These are phyloP conservation scores for Bambusicola thoracicus DNA, from an alignment of 2,113 vertebrate genomes.

Conservation along the genomic window DNA sequence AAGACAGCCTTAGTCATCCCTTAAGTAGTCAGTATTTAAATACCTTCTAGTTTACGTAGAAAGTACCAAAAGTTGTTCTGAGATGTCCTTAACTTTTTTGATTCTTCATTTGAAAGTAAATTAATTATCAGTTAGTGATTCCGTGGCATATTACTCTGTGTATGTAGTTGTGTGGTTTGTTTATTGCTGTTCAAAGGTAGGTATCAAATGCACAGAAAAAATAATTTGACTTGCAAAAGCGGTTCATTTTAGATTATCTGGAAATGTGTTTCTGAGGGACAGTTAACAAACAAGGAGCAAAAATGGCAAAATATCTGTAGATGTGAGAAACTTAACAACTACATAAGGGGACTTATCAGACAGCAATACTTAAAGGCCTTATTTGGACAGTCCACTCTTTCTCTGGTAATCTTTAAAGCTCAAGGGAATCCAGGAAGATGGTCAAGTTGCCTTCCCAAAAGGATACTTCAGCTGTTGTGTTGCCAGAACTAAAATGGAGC, in stretches of 20 bases:
- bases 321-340: not conserved
- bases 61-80: not conserved
- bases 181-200: not conserved
- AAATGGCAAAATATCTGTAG: not conserved
- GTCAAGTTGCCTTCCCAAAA: not conserved
- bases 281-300: not conserved
- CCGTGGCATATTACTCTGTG: not conserved
- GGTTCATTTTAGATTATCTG: not conserved
- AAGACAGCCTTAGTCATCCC: not conserved
- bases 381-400: not conserved
- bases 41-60: not conserved
- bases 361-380: not conserved
- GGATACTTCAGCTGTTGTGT: not conserved
- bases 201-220: conserved; percentile 2
- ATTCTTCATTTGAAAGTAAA: not conserved
- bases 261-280: not conserved
- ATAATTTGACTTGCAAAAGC: not conserved
- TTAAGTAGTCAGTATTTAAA: not conserved
- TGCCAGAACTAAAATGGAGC: not conserved
- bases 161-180: not conserved
- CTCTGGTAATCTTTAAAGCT: not conserved
- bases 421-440: not conserved
- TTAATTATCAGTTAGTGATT: not conserved
- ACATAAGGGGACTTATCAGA: not conserved
- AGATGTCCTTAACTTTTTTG: not conserved